These are phyloP conservation scores for Drosophila nr. fundita DNA, from an alignment of 2,888 invertebrate genomes.

Conservation along the genomic window DNA sequence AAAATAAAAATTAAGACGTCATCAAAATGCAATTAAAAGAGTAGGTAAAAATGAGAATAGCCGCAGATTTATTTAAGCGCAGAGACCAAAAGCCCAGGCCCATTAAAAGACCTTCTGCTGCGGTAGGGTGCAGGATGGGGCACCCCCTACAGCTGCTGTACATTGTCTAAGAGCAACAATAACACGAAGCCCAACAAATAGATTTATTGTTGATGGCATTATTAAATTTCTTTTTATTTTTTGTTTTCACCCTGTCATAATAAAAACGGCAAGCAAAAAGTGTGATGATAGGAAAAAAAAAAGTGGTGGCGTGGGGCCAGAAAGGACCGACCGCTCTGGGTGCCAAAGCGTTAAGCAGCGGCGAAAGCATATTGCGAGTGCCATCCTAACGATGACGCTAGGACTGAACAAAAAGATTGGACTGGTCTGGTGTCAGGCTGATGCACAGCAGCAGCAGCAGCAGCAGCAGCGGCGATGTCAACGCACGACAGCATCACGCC, in stretches of 20 bases:
- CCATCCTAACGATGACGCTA: slow-evolving; percentile 51
- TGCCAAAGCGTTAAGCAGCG: slow-evolving; percentile 57
- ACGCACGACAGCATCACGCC: slow-evolving; percentile 71
- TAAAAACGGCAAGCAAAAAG: slow-evolving; percentile 58
- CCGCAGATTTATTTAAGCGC: slow-evolving; percentile 75
- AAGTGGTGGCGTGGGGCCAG: neutral
- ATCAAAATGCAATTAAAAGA: slow-evolving; percentile 80
- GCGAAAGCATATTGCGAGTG: slow-evolving; percentile 43
- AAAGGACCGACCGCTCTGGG: slow-evolving; percentile 34
- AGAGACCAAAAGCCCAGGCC: slow-evolving; percentile 28
- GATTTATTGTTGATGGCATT: slow-evolving; percentile 82
- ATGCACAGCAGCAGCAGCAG: slow-evolving; percentile 10
- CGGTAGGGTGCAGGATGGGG: neutral
- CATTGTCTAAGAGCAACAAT: slow-evolving; percentile 54
- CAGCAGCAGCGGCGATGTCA: slow-evolving; percentile 47
- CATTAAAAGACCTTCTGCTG: slow-evolving; percentile 36
- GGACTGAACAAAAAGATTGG: slow-evolving; percentile 9
- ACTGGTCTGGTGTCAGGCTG: slow-evolving; percentile 10
- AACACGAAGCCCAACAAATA: slow-evolving; percentile 68
- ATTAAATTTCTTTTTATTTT: slow-evolving; percentile 69
- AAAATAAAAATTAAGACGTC: slow-evolving; percentile 80
- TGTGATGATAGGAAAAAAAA: slow-evolving; percentile 43
- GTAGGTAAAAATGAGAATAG: slow-evolving; percentile 76
- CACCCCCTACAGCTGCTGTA: slow-evolving; percentile 37
- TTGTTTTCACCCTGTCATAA: slow-evolving; percentile 56